Percentiles rank a stretch among this genome's conserved stretches.
Conservation (phyloP, 2,888 invertebrate genomes). For the Mesorhabditis spiculigera region DNA sequence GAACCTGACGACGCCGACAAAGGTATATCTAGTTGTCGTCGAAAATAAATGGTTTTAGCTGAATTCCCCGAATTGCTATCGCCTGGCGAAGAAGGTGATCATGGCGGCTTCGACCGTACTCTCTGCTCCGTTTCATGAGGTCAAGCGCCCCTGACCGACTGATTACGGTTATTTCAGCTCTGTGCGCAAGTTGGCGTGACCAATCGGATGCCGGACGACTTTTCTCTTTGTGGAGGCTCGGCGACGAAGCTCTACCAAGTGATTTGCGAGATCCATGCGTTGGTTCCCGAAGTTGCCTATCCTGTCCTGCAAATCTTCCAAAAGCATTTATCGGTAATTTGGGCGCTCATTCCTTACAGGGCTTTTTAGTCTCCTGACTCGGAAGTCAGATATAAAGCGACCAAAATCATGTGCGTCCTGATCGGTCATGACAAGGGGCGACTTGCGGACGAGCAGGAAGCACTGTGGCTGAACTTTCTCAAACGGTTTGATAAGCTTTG, state of each 20-base stretch:
- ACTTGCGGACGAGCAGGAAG: neutral
- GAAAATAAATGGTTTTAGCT: neutral
- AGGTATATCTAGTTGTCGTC: neutral
- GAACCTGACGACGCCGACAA: neutral
- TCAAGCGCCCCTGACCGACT: neutral
- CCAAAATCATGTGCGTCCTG: neutral
- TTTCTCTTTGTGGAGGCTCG: neutral
- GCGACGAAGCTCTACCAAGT: neutral
- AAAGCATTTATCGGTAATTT: neutral
- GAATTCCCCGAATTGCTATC: neutral
- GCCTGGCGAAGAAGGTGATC: neutral
- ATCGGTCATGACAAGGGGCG: neutral
- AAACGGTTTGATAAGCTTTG: neutral
- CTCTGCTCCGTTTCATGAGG: neutral
- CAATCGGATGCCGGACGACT: neutral
- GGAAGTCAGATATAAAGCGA: neutral
- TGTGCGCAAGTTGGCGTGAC: conserved; percentile 4
- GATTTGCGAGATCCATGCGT: neutral
- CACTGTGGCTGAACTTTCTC: neutral
- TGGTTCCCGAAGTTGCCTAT: no score
- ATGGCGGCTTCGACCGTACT: neutral
- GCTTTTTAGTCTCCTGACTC: neutral
- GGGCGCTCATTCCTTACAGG: neutral
- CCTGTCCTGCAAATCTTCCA: neutral
- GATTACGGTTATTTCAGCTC: neutral